Evolutionary conservation across 2,888 invertebrate genomes (phyloP).

Genomic region (Cecidostiba fungosa): DNA sequence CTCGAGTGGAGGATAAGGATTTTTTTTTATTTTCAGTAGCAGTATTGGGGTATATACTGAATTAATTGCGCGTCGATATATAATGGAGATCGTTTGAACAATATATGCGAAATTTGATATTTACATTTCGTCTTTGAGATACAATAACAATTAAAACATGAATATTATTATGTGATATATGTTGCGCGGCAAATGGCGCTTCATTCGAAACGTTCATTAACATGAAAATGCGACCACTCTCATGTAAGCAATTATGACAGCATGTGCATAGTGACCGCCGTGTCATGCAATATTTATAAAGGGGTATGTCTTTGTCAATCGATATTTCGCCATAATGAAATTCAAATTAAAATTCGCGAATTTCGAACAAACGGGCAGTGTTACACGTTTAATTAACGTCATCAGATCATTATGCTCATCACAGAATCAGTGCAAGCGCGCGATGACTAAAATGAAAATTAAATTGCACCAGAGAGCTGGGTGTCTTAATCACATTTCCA

Average conservation of each 20-base stretch:
- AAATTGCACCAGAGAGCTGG: background rate
- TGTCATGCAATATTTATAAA: slow-evolving; percentile 19
- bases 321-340: slow-evolving; percentile 7
- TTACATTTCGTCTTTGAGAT: background rate
- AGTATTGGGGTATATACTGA: background rate
- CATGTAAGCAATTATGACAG: slow-evolving; percentile 37
- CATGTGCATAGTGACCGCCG: background rate
- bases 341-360: slow-evolving; percentile 24
- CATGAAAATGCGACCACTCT: slow-evolving; percentile 16
- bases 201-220: slow-evolving; percentile 37
- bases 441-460: slow-evolving; percentile 40
- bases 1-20: background rate
- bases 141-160: background rate
- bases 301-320: slow-evolving; percentile 1
- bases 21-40: background rate
- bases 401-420: background rate
- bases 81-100: background rate
- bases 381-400: background rate
- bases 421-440: background rate
- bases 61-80: background rate
- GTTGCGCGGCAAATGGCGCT: background rate
- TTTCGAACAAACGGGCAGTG: background rate
- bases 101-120: background rate
- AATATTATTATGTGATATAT: too few species aligned
- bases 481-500: slow-evolving; percentile 43